Base-by-base conservation (phyloP, 2,888 invertebrate genomes). In the Chelonus formosanus region DNA sequence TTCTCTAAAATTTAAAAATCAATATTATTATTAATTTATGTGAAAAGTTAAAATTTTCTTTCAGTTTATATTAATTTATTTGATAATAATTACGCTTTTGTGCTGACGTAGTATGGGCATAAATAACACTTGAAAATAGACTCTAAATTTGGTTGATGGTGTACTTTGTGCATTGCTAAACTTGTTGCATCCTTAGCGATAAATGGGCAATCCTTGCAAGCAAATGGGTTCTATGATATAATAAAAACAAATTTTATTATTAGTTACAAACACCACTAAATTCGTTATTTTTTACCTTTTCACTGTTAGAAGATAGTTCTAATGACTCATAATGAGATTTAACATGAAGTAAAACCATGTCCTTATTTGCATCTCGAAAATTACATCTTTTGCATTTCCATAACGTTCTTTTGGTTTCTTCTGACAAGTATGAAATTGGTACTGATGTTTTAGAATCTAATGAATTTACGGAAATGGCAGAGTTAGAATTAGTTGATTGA, bases 381-480 rank as follows among this genome's bases (percentile, higher is more conserved):
- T 91, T 90, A 84, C 96, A 97, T 80, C 93, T 93, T 84, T 94
- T 94, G 85, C 96, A 97, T 82, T 94, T 93, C 92, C 95, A 95
- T 75, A 92, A 85, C 8, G 92, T 92, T 78, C 90, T 90, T 84
- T 92, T 93, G 50, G 88, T 86, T 76, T 86, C 89, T 77, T 85
- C 86, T 80, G 85, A 77, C 74, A 69, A 70, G 5, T 64, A 63
- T 34, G 60, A 68, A 4, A 64, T 59, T 32, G 67, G 63, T 3
- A 71, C 53, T 7, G 68, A 44, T 7, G 74, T 63, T 47, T 67
- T 63, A 3, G 74, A 72, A 10, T 73, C 67, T 2, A 71, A 62
- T 3, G 73, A 63, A 3, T 67, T 44, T 31, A 59, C 40, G 5
- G 74, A 58, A 47, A 70, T 32, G 43, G 74, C 62, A 66, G 68